Percentiles rank a stretch among this genome's conserved stretches.
Conservation (phyloP, 2,113 vertebrate genomes). For the Manacus vitellinus region DNA sequence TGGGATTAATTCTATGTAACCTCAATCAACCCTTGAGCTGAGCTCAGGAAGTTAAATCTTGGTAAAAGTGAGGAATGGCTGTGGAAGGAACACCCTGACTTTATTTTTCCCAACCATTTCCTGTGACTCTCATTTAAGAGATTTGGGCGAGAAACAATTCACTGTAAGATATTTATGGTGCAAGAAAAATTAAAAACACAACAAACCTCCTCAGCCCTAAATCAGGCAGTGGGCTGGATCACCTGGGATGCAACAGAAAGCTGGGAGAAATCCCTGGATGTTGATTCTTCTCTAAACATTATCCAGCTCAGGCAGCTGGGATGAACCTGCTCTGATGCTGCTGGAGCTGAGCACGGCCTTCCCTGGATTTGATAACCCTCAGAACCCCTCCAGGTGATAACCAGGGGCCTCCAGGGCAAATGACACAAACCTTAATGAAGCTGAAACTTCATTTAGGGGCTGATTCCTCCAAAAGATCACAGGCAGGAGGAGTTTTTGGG, state of each 20-base stretch:
- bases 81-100: neutral
- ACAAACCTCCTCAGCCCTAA: neutral
- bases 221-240: neutral
- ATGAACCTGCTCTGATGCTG: accelerated
- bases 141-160: neutral
- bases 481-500: neutral
- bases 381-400: neutral
- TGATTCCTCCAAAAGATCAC: accelerated
- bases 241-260: neutral
- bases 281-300: neutral
- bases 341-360: neutral
- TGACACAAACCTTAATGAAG: neutral
- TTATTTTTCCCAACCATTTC: neutral
- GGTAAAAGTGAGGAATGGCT: accelerated
- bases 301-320: neutral
- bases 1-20: neutral
- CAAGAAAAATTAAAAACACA: neutral
- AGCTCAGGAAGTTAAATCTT: neutral
- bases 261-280: neutral
- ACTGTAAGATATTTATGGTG: accelerated
- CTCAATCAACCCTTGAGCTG: neutral
- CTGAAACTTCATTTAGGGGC: neutral
- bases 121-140: neutral
- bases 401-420: neutral
- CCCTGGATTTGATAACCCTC: neutral